Percentiles rank a stretch among this genome's conserved stretches.
Evolutionary conservation across 2,797 vertebrate species (phyloP).

Genomic region (Falco naumanni): DNA sequence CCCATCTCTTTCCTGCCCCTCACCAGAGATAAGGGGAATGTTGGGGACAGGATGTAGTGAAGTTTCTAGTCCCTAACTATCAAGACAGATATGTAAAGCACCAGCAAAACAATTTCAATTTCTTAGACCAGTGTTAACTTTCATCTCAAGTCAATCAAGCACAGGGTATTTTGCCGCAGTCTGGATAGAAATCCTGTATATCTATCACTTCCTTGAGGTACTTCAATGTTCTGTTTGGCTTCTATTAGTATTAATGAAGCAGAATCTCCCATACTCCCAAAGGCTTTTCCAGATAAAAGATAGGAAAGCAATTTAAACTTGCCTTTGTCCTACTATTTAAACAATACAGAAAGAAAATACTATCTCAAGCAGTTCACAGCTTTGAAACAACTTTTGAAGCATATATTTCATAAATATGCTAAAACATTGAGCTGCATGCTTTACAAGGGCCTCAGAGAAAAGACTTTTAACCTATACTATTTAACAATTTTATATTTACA

Average conservation of each 20-base stretch:
- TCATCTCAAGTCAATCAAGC: background rate
- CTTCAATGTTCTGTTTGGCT: background rate
- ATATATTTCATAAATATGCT: background rate
- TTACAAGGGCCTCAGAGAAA: background rate
- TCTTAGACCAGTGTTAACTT: background rate
- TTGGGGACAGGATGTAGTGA: background rate
- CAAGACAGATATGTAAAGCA: background rate
- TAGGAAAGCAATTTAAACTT: background rate
- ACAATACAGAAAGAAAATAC: background rate
- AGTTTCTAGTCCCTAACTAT: background rate
- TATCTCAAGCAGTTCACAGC: background rate
- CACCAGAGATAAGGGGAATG: background rate
- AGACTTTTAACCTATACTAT: background rate
- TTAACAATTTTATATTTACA: background rate
- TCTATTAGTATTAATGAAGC: background rate
- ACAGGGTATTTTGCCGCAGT: background rate
- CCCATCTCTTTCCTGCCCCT: background rate
- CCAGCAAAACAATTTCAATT: background rate
- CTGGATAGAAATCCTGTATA: background rate
- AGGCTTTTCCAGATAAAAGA: background rate
- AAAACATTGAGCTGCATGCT: background rate
- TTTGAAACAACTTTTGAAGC: background rate
- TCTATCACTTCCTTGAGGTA: background rate
- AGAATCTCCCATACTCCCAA: background rate
- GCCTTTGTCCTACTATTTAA: background rate